Evolutionary conservation across 1,140 invertebrate genomes (phyloP).

Genomic region (Bactericera cockerelli): DNA sequence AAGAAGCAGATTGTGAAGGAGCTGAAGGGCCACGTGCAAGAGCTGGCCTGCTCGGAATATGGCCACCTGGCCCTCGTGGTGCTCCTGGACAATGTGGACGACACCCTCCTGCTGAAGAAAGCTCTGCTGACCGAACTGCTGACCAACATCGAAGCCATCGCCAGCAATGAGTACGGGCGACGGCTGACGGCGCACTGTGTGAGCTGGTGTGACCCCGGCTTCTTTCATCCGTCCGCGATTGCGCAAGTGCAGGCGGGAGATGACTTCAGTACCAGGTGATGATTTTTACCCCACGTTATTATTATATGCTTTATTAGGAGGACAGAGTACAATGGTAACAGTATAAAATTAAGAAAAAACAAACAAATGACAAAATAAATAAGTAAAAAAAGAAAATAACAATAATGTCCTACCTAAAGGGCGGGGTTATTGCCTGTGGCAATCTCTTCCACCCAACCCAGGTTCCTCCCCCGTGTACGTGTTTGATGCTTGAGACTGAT

Average conservation of each 20-base stretch:
- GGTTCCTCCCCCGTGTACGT: too few species aligned
- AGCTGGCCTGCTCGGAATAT: slow-evolving; percentile 68
- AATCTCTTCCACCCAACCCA: too few species aligned
- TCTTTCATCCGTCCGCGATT: slow-evolving; percentile 57
- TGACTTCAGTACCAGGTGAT: slow-evolving; percentile 25
- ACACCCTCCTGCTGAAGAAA: slow-evolving; percentile 79
- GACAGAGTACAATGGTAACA: too few species aligned
- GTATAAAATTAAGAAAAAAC: too few species aligned
- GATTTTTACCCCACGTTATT: too few species aligned
- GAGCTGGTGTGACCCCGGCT: slow-evolving; percentile 51
- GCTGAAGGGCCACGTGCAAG: slow-evolving; percentile 67
- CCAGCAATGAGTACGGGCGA: slow-evolving; percentile 51
- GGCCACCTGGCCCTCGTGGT: slow-evolving; percentile 68
- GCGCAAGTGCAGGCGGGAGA: slow-evolving; percentile 55
- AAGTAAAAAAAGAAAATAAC: too few species aligned
- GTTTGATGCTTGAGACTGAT: too few species aligned
- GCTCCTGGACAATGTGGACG: slow-evolving; percentile 80
- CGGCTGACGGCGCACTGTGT: slow-evolving; percentile 69
- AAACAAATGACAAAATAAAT: too few species aligned
- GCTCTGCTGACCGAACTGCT: slow-evolving; percentile 53
- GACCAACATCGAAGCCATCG: slow-evolving; percentile 51
- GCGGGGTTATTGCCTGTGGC: too few species aligned
- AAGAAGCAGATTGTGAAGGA: slow-evolving; percentile 54
- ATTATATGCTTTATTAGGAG: too few species aligned
- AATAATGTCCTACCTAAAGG: too few species aligned